Evolutionary conservation across 1,140 invertebrate genomes (phyloP).

Genomic region (Colletes gigas): DNA sequence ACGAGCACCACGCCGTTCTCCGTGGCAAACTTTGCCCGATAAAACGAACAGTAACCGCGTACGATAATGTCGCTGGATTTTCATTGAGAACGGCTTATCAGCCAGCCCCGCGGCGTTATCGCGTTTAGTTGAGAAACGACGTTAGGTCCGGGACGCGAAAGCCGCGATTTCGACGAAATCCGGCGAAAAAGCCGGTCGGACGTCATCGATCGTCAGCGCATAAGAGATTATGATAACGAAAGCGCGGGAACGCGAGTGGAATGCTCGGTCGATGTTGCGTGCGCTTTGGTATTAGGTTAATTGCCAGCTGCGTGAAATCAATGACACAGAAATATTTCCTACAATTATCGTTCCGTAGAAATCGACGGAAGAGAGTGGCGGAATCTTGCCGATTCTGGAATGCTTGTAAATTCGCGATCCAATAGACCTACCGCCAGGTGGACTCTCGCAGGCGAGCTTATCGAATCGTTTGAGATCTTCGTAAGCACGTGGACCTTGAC

Average conservation of each 20-base stretch:
- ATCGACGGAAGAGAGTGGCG: background rate
- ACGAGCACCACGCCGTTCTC: background rate
- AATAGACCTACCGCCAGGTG: background rate
- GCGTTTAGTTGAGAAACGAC: background rate
- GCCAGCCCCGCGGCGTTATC: background rate
- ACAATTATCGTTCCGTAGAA: slow-evolving; percentile 27
- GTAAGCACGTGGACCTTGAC: too few relatives aligned
- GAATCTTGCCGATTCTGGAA: background rate
- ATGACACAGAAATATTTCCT: slow-evolving; percentile 36
- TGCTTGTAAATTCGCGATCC: slow-evolving; percentile 1
- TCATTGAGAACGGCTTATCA: slow-evolving; percentile 22
- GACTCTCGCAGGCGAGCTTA: too few relatives aligned
- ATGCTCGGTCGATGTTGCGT: slow-evolving; percentile 41
- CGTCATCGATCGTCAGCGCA: background rate
- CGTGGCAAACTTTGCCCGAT: slow-evolving; percentile 19
- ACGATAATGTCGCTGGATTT: slow-evolving; percentile 12
- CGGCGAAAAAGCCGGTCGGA: background rate
- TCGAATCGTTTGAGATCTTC: background rate
- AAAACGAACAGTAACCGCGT: slow-evolving; percentile 16
- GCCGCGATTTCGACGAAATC: background rate
- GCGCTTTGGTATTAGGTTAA: slow-evolving; percentile 36
- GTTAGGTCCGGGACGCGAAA: background rate
- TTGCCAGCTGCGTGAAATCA: slow-evolving; percentile 31
- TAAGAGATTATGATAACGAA: slow-evolving; percentile 6
- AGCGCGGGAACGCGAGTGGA: slow-evolving; percentile 14